These are phyloP conservation scores for Pygocentrus nattereri DNA, from an alignment of 2,797 vertebrate species.

Conservation along the genomic window DNA sequence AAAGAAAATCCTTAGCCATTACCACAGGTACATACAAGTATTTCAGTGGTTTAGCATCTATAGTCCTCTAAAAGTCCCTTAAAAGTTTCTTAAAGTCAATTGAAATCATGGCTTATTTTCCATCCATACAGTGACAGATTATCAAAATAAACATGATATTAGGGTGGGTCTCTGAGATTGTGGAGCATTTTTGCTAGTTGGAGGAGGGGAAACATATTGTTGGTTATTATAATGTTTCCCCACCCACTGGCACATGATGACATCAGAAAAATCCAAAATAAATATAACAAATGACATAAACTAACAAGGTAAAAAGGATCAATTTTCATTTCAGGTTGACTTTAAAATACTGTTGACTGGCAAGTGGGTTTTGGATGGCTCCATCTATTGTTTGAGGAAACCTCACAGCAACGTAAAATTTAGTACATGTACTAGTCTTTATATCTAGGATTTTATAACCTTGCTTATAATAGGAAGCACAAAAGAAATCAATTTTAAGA, in stretches of 20 bases:
- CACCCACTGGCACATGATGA: too few species aligned
- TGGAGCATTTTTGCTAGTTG: too few species aligned
- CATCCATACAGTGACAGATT: too few species aligned
- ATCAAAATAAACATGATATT: too few species aligned
- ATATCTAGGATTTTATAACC: neutral
- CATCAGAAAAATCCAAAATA: too few species aligned
- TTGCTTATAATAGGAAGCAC: neutral
- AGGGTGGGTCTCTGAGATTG: too few species aligned
- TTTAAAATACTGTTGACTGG: neutral
- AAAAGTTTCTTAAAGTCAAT: neutral
- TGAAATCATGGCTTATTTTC: neutral
- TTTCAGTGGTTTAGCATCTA: neutral
- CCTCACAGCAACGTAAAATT: neutral
- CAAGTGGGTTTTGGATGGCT: neutral
- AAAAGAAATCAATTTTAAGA: neutral
- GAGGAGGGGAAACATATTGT: too few species aligned
- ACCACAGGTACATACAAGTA: constrained; percentile 31
- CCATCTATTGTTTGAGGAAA: neutral
- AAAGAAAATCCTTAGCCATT: constrained; percentile 70
- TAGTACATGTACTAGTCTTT: neutral
- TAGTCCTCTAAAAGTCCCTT: neutral
- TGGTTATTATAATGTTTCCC: too few species aligned
- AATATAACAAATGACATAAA: neutral
- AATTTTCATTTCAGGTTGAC: too few species aligned
- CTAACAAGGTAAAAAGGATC: neutral